phyloP scores from a whole-genome alignment of 2,888 invertebrate genomes.

The Polydrusus tereticollis region DNA sequence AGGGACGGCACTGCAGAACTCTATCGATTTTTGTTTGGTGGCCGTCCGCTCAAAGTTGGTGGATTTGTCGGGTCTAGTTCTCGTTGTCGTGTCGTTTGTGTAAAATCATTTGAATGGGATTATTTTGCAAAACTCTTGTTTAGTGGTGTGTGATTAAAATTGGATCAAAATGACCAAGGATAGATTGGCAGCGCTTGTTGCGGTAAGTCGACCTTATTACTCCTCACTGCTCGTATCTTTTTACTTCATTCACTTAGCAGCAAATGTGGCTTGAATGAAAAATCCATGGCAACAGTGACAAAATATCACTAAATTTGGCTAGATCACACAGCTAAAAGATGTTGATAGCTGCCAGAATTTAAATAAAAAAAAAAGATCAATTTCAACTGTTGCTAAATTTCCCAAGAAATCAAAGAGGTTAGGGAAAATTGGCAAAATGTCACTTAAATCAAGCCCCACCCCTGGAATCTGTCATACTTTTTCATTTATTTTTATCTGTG shows the following conservation, averaged over 20 bases:
- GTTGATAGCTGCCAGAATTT: slow-evolving; percentile 10
- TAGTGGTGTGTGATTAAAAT: slow-evolving; percentile 73
- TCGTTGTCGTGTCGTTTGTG: slow-evolving; percentile 77
- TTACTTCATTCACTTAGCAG: slow-evolving; percentile 47
- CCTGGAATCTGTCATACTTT: slow-evolving; percentile 49
- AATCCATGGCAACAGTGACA: slow-evolving; percentile 28
- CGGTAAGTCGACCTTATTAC: slow-evolving; percentile 74
- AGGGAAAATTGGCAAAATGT: slow-evolving; percentile 56
- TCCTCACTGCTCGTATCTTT: slow-evolving; percentile 44
- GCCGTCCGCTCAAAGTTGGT: slow-evolving; percentile 53
- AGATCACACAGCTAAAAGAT: neutral
- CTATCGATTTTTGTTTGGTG: slow-evolving; percentile 82
- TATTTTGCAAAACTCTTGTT: slow-evolving; percentile 77
- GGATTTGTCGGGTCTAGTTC: slow-evolving; percentile 71
- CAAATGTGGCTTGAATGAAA: slow-evolving; percentile 42
- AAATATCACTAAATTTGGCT: slow-evolving; percentile 20
- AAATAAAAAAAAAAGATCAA: slow-evolving; percentile 15
- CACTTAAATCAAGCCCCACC: slow-evolving; percentile 59
- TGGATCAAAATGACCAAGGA: slow-evolving; percentile 89
- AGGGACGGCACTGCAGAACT: slow-evolving; percentile 75
- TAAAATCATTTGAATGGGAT: slow-evolving; percentile 83
- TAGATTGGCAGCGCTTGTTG: slow-evolving; percentile 96
- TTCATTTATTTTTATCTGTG: slow-evolving; percentile 4
- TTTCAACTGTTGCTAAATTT: slow-evolving; percentile 53
- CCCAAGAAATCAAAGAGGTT: slow-evolving; percentile 57